Conservation (phyloP, 2,888 invertebrate genomes). For the Clunio marinus region DNA sequence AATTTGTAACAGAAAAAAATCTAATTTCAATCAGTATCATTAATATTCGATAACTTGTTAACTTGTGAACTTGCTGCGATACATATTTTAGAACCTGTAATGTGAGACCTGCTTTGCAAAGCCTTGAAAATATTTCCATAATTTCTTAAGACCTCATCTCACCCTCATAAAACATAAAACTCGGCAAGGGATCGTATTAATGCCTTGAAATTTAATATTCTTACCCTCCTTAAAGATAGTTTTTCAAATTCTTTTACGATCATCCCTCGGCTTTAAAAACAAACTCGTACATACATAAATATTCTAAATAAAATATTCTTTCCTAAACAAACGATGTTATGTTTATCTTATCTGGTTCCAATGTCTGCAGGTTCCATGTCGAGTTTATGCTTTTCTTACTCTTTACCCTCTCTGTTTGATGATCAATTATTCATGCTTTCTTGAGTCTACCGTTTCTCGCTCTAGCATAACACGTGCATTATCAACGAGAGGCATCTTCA, state of each 20-base stretch:
- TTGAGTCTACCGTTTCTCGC: slow-evolving; percentile 5
- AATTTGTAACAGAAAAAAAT: too few relatives aligned
- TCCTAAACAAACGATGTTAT: slow-evolving; percentile 17
- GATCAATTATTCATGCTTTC: slow-evolving; percentile 26
- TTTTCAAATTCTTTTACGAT: slow-evolving; percentile 24
- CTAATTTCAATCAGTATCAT: too few relatives aligned
- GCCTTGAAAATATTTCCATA: slow-evolving; percentile 27
- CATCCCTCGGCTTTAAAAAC: slow-evolving; percentile 27
- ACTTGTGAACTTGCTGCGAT: slow-evolving; percentile 35
- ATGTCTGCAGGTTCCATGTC: neutral
- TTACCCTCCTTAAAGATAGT: slow-evolving; percentile 35
- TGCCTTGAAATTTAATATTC: slow-evolving; percentile 34
- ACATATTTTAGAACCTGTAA: slow-evolving; percentile 28
- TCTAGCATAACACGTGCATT: slow-evolving; percentile 29
- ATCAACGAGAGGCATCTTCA: neutral
- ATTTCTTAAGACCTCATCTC: neutral
- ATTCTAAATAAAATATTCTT: slow-evolving; percentile 1
- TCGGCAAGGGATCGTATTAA: slow-evolving; percentile 34
- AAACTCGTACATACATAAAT: slow-evolving; percentile 20
- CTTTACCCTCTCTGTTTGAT: slow-evolving; percentile 14
- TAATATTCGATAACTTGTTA: slow-evolving; percentile 8
- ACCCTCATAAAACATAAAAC: slow-evolving; percentile 16
- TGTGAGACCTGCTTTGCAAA: neutral
- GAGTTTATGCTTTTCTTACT: neutral
- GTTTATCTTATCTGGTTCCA: slow-evolving; percentile 30